Conservation (phyloP, 2,888 invertebrate genomes). For the Xylota sylvarum region DNA sequence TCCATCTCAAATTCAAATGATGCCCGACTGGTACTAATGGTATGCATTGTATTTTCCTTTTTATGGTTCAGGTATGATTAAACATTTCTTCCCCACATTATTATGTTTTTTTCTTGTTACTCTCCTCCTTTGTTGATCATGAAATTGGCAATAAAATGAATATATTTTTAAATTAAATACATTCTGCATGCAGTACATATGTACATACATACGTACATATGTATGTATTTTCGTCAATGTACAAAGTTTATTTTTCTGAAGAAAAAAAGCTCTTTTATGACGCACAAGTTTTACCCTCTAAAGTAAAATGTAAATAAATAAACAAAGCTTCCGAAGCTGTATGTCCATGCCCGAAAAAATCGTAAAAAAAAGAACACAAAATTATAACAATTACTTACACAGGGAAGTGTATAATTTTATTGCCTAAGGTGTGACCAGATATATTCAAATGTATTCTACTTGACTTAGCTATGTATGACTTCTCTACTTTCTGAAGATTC, state of each 20-base stretch:
- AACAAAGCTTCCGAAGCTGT: constrained; percentile 32
- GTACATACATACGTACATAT: not conserved
- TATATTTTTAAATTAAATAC: constrained; percentile 12
- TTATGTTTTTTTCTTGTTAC: not conserved
- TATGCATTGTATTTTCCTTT: not conserved
- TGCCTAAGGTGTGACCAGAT: no score
- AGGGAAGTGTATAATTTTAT: no score
- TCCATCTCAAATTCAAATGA: not conserved
- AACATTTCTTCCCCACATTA: not conserved
- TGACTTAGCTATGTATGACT: no score
- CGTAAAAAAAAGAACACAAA: not conserved
- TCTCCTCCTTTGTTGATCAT: constrained; percentile 2
- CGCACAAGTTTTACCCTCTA: constrained; percentile 47
- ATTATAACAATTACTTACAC: not conserved
- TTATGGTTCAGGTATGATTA: constrained; percentile 1
- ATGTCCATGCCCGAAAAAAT: not conserved
- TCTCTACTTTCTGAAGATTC: no score
- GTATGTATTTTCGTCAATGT: not conserved
- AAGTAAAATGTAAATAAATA: constrained; percentile 40
- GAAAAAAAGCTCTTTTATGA: constrained; percentile 36
- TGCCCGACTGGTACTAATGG: not conserved
- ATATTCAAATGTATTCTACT: no score
- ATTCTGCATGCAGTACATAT: not conserved
- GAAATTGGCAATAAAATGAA: constrained; percentile 20
- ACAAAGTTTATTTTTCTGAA: not conserved